Base-by-base conservation (phyloP, 2,888 invertebrate species). In the Heliconius ismenius region DNA sequence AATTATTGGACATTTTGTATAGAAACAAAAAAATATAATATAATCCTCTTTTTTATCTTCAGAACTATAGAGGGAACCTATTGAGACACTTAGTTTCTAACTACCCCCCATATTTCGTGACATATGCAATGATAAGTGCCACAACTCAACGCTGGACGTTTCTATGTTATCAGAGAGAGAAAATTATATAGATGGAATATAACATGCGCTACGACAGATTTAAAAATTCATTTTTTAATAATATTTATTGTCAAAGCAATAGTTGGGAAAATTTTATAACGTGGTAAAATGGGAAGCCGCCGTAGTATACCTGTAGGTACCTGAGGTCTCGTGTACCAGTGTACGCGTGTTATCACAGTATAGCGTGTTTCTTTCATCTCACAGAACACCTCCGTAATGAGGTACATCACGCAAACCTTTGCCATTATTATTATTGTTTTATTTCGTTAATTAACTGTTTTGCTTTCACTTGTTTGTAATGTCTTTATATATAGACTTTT, bases 361-460 rank as follows among this genome's bases (percentile, higher is more conserved):
- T 70, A 10, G 72, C 76, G 70, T 70, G 72, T 73, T 36, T 43
- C 54, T 74, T 49, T 58, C 74, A 63, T 74, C 69, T 64, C 49
- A 68, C 60, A 36, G 21, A 63, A 63, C 62, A 77, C 64, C 32
- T 58, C 60, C 24, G 74, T 72, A 74, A 74, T 72, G 72, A 70
- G 7, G 6, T 62, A 15, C 49, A 24, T 49, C 77, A 77, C 72
- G 77, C 77, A 60, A 75, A 43, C 70, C 21, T 58, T 77, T 77
- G 39, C 70, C 43, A 54, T 75, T 69, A 60, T 75, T 72, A 72
- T 72, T 69, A 49, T 64, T 60, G 64, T 64, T 65, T 77, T 75
- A 72, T 75, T 75, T 65, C n/a, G 24, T 65, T 72, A 77, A 77
- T 72, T 65, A 70, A 60, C 28, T 26, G 39, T 70, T 72, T 70